A percentile compares a stretch with the other conserved stretches of the same genome.
These are phyloP conservation scores for Squalus acanthias DNA, from an alignment of 2,797 vertebrate genomes.

Conservation along the genomic window DNA sequence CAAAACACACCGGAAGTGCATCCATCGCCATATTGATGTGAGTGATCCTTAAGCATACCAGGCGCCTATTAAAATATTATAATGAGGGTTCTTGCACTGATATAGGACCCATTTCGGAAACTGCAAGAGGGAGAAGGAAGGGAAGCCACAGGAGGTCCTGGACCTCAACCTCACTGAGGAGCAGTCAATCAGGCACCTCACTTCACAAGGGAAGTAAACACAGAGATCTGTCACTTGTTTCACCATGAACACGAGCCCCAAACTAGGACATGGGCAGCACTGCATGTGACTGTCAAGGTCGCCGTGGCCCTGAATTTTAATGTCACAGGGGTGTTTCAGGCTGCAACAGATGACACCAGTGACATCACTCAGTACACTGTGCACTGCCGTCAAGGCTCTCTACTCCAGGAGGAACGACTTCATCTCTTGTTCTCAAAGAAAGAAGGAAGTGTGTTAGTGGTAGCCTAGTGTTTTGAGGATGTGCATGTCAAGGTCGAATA, in stretches of 20 bases:
- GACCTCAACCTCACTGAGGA: not conserved
- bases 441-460: not conserved
- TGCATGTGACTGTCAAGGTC: not conserved
- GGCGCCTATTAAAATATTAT: not conserved
- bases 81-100: not conserved
- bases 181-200: not conserved
- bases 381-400: not conserved
- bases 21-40: not conserved
- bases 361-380: not conserved
- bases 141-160: not conserved
- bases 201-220: not conserved
- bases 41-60: not conserved
- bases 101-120: not conserved
- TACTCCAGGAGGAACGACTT: not conserved
- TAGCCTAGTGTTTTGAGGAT: not conserved
- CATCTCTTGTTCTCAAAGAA: not conserved
- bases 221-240: no score
- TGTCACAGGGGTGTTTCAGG: not conserved
- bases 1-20: not conserved
- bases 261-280: not conserved
- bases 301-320: not conserved
- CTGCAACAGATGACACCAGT: not conserved
- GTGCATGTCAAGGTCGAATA: not conserved
- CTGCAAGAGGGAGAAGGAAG: not conserved
- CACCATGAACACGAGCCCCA: not conserved